Base-by-base conservation (phyloP, 2,797 vertebrate genomes). In the Coccyzus lansbergi region DNA sequence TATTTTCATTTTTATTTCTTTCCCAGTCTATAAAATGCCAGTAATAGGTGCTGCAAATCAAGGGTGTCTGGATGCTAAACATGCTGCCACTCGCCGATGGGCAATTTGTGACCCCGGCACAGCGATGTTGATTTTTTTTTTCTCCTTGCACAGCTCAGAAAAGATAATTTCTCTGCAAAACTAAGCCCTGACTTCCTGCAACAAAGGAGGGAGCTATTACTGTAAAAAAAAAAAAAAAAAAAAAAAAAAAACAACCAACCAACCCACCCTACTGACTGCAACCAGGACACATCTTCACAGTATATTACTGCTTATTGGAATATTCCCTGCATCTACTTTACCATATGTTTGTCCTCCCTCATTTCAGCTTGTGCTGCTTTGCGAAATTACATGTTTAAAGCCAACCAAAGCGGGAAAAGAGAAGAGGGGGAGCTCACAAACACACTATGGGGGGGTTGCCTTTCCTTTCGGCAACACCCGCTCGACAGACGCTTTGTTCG, bases 321-420 rank as follows among this genome's bases (percentile, higher is more conserved):
- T 94, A 78, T 78, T 88, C 84, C 72, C 84, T 3, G 46, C 60
- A 64, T 68, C 92, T 42, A 48, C 94, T 95, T 90, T 51, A 48
- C 95, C 95, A 92, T 77, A 88, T 94, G 95, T 79, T 85, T 64
- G 89, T 40, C 80, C 80, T 92, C 72, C 76, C 65, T 82, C 86
- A 5, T 69, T 58, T 59, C 46, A 24, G 70, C 26, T 48, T 75
- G 70, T 26, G 88, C 76, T 18, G 89, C 72, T 92, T 64, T 21
- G 86, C 81, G 64, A 75, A 93, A 90, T 92, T 59, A 52, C 83
- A n/a, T 3, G 11, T 65, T 82, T 34, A 14, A 76, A 93, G 65
- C 53, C 83, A 58, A 48, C 33, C 44, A 4, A 87, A 84, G 51
- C 0, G 5, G 10, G 25, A 9, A 9, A 15, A 6, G 67, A 20